These are phyloP conservation scores for Odontomachus brunneus DNA, from an alignment of 1,140 invertebrate genomes.

Conservation along the genomic window DNA sequence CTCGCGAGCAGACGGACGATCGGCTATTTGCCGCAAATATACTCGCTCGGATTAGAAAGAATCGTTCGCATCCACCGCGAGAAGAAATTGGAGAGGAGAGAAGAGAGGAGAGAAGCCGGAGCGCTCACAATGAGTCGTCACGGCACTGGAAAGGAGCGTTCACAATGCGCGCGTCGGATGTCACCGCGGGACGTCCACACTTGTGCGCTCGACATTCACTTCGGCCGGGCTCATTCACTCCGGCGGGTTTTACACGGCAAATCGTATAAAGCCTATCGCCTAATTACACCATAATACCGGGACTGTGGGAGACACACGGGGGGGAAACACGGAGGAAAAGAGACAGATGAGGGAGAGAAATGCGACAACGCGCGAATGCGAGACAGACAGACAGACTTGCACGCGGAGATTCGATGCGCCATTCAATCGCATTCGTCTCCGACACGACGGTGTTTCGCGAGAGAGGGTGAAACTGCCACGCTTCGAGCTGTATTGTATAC, in stretches of 20 bases:
- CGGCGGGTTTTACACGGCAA: constrained; percentile 75
- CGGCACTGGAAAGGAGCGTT: constrained; percentile 63
- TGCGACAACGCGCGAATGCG: constrained; percentile 1
- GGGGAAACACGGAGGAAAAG: constrained; percentile 10
- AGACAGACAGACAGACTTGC: constrained; percentile 53
- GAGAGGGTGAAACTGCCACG: constrained; percentile 50
- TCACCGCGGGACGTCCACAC: constrained; percentile 80
- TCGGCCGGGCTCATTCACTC: constrained; percentile 67
- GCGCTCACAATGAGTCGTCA: constrained; percentile 59
- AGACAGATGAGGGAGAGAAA: neutral
- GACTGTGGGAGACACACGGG: constrained; percentile 59
- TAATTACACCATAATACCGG: constrained; percentile 78
- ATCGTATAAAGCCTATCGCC: constrained; percentile 73
- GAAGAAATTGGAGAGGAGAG: neutral
- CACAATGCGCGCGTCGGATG: constrained; percentile 73
- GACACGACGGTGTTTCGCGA: constrained; percentile 43
- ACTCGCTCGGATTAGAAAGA: constrained; percentile 18
- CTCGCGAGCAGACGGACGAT: no score
- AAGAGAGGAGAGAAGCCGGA: constrained; percentile 15
- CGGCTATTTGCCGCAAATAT: neutral
- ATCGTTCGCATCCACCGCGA: constrained; percentile 5
- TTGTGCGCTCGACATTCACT: constrained; percentile 69
- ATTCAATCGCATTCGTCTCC: constrained; percentile 70
- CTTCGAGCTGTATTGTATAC: constrained; percentile 72
- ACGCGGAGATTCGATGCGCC: constrained; percentile 61